Evolutionary conservation across 2,888 invertebrate species (phyloP).

Genomic region (Baccha elongata): DNA sequence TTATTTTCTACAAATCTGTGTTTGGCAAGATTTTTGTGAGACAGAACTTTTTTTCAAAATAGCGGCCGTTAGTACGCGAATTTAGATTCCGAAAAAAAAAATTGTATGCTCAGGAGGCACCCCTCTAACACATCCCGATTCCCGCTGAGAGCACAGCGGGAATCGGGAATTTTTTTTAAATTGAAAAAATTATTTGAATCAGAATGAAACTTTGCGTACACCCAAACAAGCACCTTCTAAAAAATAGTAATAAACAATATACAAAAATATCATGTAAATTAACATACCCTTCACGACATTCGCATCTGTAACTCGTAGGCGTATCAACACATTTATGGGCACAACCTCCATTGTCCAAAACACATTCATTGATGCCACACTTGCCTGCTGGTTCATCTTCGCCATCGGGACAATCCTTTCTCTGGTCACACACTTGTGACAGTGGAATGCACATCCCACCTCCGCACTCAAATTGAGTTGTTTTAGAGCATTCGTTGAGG

Average conservation of each 20-base stretch:
- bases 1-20: too few relatives aligned
- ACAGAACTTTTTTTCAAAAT: too few relatives aligned
- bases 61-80: too few relatives aligned
- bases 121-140: too few relatives aligned
- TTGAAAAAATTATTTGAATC: too few relatives aligned
- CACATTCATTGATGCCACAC: slow-evolving; percentile 91
- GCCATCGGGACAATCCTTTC: slow-evolving; percentile 93
- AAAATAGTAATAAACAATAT: slow-evolving; percentile 3
- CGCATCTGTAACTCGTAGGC: slow-evolving; percentile 90
- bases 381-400: slow-evolving; percentile 92
- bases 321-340: slow-evolving; percentile 93
- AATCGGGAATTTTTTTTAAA: too few relatives aligned
- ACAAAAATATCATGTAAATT: background rate
- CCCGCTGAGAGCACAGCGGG: too few relatives aligned
- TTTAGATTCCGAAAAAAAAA: too few relatives aligned
- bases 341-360: slow-evolving; percentile 92
- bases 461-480: slow-evolving; percentile 93
- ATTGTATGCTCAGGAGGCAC: too few relatives aligned
- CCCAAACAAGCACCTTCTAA: too few relatives aligned
- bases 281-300: slow-evolving; percentile 88
- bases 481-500: slow-evolving; percentile 85
- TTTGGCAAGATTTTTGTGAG: too few relatives aligned
- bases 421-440: slow-evolving; percentile 91
- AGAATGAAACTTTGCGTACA: too few relatives aligned
- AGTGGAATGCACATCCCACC: slow-evolving; percentile 92